phyloP scores from a whole-genome alignment of 92 coral and sea anemone species.

The Bergia puertoricense region DNA sequence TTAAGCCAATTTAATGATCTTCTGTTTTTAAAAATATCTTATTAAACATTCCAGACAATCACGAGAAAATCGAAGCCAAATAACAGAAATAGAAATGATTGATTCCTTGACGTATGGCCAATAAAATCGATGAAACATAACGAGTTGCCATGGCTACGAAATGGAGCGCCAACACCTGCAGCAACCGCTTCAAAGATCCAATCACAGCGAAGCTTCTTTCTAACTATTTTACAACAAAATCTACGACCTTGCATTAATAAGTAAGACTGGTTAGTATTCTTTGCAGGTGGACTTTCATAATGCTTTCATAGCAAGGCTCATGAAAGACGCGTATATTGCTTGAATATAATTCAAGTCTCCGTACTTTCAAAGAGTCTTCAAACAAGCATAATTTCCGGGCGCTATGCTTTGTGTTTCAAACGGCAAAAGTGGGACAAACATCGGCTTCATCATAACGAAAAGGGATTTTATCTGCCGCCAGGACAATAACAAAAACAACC shows the following conservation, averaged over 20 bases:
- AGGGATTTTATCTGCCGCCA: not conserved
- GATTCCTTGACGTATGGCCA: not conserved
- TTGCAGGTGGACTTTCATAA: slow-evolving; percentile 26
- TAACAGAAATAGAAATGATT: slow-evolving; percentile 7
- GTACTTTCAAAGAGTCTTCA: not conserved
- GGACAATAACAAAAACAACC: not conserved
- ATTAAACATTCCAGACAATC: not conserved
- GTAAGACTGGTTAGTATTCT: slow-evolving; percentile 19
- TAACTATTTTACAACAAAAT: slow-evolving; percentile 24
- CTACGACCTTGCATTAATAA: slow-evolving; percentile 18
- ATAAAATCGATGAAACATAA: slow-evolving; percentile 24
- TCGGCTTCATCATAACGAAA: not conserved
- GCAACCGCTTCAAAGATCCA: slow-evolving; percentile 56
- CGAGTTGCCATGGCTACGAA: slow-evolving; percentile 61
- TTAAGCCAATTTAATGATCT: not conserved
- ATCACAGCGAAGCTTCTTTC: slow-evolving; percentile 61
- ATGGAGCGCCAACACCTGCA: slow-evolving; percentile 76
- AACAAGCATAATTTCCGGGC: not conserved
- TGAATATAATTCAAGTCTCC: not conserved
- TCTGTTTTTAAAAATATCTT: not conserved
- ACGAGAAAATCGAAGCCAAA: slow-evolving; percentile 11
- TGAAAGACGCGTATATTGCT: not conserved
- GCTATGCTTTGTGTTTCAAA: not conserved
- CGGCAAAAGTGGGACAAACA: slow-evolving; percentile 6
- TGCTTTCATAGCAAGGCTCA: not conserved